Evolutionary conservation across 2,797 vertebrate genomes (phyloP).

Genomic region (Philypnodon macrostomus): DNA sequence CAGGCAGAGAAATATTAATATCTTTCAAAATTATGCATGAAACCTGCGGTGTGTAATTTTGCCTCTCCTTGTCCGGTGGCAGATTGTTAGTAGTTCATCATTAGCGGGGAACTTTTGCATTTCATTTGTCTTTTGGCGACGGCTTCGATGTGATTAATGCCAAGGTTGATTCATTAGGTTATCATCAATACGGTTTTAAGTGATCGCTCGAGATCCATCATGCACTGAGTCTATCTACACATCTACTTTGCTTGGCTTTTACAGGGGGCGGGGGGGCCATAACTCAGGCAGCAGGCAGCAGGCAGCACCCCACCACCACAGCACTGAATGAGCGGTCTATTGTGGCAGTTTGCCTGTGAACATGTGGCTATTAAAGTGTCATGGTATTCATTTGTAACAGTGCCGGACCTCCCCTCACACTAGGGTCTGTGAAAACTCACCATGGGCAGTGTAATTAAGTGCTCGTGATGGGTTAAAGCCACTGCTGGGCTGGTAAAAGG

Average conservation of each 20-base stretch:
- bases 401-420: constrained; percentile 13
- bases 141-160: constrained; percentile 96
- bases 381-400: constrained; percentile 66
- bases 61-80: constrained; percentile 92
- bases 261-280: constrained; percentile 44
- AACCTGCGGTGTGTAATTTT: constrained; percentile 95
- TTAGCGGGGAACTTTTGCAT: constrained; percentile 94
- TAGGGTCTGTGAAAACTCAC: constrained; percentile 2
- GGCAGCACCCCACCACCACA: constrained; percentile 4
- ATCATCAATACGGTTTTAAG: constrained; percentile 97
- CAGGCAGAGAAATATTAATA: constrained; percentile 90
- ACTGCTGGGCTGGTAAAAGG: constrained; percentile 24
- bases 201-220: constrained; percentile 87
- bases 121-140: constrained; percentile 98
- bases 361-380: constrained; percentile 72
- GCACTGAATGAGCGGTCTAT: constrained; percentile 65
- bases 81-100: constrained; percentile 99
- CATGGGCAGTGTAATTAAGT: constrained; percentile 29
- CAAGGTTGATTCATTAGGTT: constrained; percentile 97
- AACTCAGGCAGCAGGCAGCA: constrained; percentile 64
- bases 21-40: constrained; percentile 99
- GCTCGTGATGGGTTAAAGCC: constrained; percentile 22
- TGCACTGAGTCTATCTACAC: constrained; percentile 48
- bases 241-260: constrained; percentile 45
- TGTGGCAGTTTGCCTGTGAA: constrained; percentile 60